These are phyloP conservation scores for Tor tambroides DNA, from an alignment of 2,113 vertebrate species.

Conservation along the genomic window DNA sequence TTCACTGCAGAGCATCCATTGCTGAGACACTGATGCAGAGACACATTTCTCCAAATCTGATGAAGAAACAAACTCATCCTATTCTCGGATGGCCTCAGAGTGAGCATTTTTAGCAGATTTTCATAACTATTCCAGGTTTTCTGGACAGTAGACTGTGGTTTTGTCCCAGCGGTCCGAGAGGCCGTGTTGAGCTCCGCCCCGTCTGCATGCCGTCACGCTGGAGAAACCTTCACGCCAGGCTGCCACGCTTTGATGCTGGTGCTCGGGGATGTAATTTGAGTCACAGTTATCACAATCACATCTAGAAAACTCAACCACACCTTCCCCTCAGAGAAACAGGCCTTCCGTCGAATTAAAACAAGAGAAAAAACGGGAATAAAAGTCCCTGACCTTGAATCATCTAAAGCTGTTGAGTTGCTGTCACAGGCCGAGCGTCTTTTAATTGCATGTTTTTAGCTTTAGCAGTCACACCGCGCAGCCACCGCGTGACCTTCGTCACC, in stretches of 20 bases:
- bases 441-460: conserved; percentile 1
- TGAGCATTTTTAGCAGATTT: too few relatives aligned
- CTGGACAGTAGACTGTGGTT: background rate
- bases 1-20: too few relatives aligned
- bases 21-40: background rate
- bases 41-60: background rate
- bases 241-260: conserved; percentile 50
- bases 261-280: conserved; percentile 50
- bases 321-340: conserved; percentile 47
- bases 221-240: conserved; percentile 37
- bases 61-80: background rate
- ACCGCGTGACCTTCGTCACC: background rate
- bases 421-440: background rate
- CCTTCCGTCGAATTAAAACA: background rate
- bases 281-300: conserved; percentile 48
- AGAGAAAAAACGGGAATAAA: background rate
- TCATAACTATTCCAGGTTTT: too few relatives aligned
- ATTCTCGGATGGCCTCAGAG: too few relatives aligned
- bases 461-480: background rate
- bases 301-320: conserved; percentile 54
- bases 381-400: background rate
- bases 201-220: conserved; percentile 51
- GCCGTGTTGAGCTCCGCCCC: background rate
- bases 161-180: background rate
- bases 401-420: background rate